These are phyloP conservation scores for Aethes cnicana DNA, from an alignment of 2,888 invertebrate genomes.

Conservation along the genomic window DNA sequence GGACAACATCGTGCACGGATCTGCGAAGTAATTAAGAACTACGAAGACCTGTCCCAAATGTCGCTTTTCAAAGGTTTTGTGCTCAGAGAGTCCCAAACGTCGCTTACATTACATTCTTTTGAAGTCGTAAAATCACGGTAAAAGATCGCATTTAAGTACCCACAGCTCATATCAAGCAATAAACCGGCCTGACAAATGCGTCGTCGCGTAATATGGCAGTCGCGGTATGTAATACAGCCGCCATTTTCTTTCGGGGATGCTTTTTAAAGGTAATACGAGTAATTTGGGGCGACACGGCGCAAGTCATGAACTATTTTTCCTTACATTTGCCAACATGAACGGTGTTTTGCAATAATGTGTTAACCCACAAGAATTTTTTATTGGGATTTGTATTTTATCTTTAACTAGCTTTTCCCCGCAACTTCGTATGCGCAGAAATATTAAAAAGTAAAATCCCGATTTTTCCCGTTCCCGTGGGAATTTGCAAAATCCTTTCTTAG, in stretches of 20 bases:
- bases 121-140: not conserved
- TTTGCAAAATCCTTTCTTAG: too few species aligned
- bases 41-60: too few species aligned
- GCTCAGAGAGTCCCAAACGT: too few species aligned
- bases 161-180: conserved; percentile 2
- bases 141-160: not conserved
- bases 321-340: not conserved
- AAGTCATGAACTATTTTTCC: conserved; percentile 1
- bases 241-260: conserved; percentile 18
- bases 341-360: not conserved
- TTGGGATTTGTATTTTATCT: not conserved
- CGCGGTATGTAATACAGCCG: conserved; percentile 4
- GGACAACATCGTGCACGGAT: too few species aligned
- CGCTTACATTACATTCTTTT: not conserved
- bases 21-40: too few species aligned
- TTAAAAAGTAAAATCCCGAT: too few species aligned
- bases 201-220: not conserved
- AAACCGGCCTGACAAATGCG: conserved; percentile 13
- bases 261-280: conserved; percentile 27
- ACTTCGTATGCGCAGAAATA: too few species aligned
- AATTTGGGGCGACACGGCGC: conserved; percentile 11
- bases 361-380: not conserved
- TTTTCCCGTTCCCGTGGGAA: too few species aligned
- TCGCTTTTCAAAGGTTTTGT: too few species aligned
- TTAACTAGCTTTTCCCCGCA: too few species aligned